Conservation (phyloP, 2,113 vertebrate genomes). For the Noctilio leporinus region DNA sequence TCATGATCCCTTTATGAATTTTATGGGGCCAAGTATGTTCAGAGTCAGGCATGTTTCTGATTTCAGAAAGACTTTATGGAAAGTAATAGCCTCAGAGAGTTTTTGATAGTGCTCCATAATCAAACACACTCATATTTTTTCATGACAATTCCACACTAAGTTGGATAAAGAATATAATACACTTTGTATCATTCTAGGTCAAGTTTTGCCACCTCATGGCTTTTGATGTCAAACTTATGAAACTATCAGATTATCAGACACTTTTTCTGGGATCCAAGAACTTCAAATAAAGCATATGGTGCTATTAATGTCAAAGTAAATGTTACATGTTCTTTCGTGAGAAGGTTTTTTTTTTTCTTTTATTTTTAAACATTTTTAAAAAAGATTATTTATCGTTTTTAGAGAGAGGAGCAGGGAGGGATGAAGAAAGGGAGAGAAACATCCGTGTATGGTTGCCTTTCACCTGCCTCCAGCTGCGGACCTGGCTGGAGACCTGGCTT, state of each 20-base stretch:
- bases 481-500: too few species aligned
- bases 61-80: background rate
- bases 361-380: too few species aligned
- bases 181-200: background rate
- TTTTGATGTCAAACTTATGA: slow-evolving; percentile 11
- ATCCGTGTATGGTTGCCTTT: too few species aligned
- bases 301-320: background rate
- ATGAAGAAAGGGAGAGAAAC: too few species aligned
- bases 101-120: background rate
- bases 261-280: background rate
- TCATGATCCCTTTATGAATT: background rate
- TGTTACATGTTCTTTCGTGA: background rate
- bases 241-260: slow-evolving; percentile 11
- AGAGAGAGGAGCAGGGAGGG: too few species aligned
- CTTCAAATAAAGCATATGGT: background rate
- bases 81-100: background rate
- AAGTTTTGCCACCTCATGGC: background rate
- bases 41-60: background rate
- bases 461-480: too few species aligned
- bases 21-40: background rate
- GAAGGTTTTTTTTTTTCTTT: too few species aligned
- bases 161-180: background rate
- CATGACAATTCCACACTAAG: background rate
- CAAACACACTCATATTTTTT: background rate
- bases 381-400: too few species aligned